A percentile compares a stretch with the other conserved stretches of the same genome.
These are phyloP conservation scores for Ferdinandea cuprea DNA, from an alignment of 2,888 invertebrate genomes.

Conservation along the genomic window DNA sequence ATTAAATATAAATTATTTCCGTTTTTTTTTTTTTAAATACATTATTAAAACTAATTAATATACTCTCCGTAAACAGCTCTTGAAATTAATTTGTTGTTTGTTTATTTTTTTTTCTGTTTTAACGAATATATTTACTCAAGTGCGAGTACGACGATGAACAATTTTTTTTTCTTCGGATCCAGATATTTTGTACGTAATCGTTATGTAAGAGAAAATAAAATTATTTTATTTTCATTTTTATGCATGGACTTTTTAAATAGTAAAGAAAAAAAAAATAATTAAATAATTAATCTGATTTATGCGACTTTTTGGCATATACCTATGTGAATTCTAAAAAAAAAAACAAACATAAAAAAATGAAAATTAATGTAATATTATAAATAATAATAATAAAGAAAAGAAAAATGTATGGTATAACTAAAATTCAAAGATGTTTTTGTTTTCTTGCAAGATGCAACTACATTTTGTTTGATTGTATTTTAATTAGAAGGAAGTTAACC, in stretches of 20 bases:
- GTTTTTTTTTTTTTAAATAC: neutral
- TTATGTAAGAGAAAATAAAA: conserved; percentile 13
- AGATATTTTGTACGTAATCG: conserved; percentile 54
- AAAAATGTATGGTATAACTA: conserved; percentile 63
- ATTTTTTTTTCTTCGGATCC: conserved; percentile 27
- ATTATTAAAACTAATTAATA: neutral
- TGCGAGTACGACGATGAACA: too few relatives aligned
- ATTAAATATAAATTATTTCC: neutral
- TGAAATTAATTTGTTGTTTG: neutral
- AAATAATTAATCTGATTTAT: conserved; percentile 60
- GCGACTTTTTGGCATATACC: conserved; percentile 61
- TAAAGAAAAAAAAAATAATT: conserved; percentile 36
- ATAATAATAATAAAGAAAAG: conserved; percentile 53
- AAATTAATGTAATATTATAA: conserved; percentile 61
- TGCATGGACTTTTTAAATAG: conserved; percentile 51
- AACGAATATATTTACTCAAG: conserved; percentile 4
- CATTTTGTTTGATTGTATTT: neutral
- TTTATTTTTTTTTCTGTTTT: conserved; percentile 1
- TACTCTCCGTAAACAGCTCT: conserved; percentile 5
- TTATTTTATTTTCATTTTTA: conserved; percentile 38
- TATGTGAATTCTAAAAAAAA: conserved; percentile 54
- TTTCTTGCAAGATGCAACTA: neutral
- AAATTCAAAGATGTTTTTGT: neutral
- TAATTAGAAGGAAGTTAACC: neutral
- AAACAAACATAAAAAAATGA: conserved; percentile 39